phyloP scores from a whole-genome alignment of 2,797 vertebrate genomes.

The Petrocephalus sullivani region DNA sequence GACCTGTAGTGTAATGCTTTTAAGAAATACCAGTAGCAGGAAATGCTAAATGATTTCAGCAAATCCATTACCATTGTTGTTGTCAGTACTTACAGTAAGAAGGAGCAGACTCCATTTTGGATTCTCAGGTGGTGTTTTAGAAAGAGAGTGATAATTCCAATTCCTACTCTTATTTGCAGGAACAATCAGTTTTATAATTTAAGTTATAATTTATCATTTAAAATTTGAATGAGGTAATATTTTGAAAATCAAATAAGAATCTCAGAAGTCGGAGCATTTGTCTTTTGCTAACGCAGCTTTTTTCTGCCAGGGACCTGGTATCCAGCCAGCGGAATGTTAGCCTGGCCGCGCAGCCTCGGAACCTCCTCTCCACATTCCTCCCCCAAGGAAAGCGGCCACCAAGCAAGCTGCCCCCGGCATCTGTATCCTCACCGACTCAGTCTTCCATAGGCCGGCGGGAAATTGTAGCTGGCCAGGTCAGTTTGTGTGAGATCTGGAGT shows the following conservation, averaged over 20 bases:
- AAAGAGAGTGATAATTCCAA: not conserved
- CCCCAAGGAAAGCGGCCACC: conserved; percentile 76
- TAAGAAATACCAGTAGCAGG: not conserved
- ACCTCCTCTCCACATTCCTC: conserved; percentile 87
- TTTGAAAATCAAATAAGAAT: not conserved
- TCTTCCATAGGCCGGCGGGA: conserved; percentile 70
- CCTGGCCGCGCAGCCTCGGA: conserved; percentile 69
- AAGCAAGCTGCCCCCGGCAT: conserved; percentile 50
- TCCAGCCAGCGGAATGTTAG: conserved; percentile 72
- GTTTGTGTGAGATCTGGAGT: conserved; percentile 6
- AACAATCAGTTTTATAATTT: not conserved
- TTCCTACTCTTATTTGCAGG: not conserved
- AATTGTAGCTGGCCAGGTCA: conserved; percentile 65
- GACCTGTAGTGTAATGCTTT: not conserved
- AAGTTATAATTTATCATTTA: not conserved
- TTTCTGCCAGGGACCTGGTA: conserved; percentile 74
- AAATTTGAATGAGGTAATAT: not conserved
- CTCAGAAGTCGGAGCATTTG: not conserved
- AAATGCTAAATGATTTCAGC: not conserved
- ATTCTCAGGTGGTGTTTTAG: not conserved
- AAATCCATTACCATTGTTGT: not conserved
- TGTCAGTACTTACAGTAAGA: not conserved
- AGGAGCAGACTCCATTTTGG: not conserved
- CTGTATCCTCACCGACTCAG: conserved; percentile 68
- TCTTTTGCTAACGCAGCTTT: not conserved